Conservation (phyloP, 2,797 vertebrate genomes). For the Myotis findleyi region DNA sequence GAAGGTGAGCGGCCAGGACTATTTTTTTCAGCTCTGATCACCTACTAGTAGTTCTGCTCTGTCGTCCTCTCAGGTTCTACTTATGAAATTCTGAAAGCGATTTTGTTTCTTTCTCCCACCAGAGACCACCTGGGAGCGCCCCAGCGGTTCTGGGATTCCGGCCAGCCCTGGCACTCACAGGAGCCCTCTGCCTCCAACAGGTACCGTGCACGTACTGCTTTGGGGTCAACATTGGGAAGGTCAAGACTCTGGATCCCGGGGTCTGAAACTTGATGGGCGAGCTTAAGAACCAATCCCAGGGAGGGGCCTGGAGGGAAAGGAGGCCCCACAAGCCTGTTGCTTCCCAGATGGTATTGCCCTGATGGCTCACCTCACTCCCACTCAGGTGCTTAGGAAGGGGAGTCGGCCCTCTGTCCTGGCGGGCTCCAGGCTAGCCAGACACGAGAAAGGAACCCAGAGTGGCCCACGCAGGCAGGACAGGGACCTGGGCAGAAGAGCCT, state of each 20-base stretch:
- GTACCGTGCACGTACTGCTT: conserved; percentile 84
- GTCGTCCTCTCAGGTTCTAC: background rate
- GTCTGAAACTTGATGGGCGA: background rate
- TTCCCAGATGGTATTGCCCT: background rate
- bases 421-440: background rate
- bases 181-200: conserved; percentile 93
- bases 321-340: background rate
- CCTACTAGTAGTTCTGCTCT: background rate
- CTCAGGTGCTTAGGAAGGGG: background rate
- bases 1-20: rapidly evolving
- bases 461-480: rapidly evolving
- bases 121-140: conserved; percentile 99
- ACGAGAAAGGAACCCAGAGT: background rate
- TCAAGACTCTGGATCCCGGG: background rate
- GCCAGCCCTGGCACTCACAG: conserved; percentile 93
- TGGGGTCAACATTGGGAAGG: background rate
- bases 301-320: background rate
- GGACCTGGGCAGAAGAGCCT: rapidly evolving
- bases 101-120: conserved; percentile 67
- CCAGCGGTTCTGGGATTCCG: conserved; percentile 93
- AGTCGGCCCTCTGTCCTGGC: background rate
- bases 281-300: background rate
- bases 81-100: background rate
- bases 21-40: background rate
- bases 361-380: background rate